Evolutionary conservation across 2,113 vertebrate genomes (phyloP).

Genomic region (Periophthalmodon schlosseri): DNA sequence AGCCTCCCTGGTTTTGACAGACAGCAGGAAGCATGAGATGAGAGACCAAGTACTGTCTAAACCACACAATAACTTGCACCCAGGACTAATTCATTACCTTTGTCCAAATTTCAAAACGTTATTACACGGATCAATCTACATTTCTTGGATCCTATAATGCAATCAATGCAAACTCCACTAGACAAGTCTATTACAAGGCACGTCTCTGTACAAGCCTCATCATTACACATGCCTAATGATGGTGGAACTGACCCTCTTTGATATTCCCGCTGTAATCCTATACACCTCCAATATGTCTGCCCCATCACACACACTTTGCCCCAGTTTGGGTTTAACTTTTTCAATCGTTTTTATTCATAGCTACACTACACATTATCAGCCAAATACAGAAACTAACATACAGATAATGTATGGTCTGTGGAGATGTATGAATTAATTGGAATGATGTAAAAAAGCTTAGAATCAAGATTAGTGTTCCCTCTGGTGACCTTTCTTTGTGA

Average conservation of each 20-base stretch:
- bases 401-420: background rate
- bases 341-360: background rate
- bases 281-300: background rate
- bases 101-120: background rate
- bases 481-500: slow-evolving; percentile 9
- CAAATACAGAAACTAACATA: background rate
- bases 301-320: background rate
- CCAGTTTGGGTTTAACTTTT: background rate
- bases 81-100: too few species aligned
- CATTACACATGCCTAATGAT: background rate
- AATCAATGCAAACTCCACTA: background rate
- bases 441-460: background rate
- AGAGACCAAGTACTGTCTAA: too few species aligned
- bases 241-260: background rate
- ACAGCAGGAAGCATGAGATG: too few species aligned
- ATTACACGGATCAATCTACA: background rate
- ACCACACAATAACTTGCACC: too few species aligned
- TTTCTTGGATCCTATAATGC: background rate
- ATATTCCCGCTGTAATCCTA: background rate
- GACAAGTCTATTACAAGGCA: background rate
- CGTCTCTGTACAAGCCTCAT: background rate
- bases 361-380: background rate
- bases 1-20: too few species aligned
- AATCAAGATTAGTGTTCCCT: background rate
- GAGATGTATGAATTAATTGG: background rate